phyloP scores from a whole-genome alignment of 2,113 vertebrate genomes.

The Lamprotornis superbus region DNA sequence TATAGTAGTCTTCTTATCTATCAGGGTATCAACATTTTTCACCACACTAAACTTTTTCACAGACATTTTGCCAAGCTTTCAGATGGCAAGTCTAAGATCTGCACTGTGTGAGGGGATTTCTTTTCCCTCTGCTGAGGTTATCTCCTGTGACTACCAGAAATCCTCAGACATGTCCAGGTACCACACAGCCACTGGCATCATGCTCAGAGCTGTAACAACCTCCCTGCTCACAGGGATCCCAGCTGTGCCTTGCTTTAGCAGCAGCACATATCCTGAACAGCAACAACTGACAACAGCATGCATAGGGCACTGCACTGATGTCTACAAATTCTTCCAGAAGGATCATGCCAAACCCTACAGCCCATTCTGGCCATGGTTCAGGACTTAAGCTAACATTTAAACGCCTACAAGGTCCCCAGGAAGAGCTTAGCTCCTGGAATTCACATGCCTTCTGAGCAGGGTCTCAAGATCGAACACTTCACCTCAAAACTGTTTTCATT shows the following conservation, averaged over 20 bases:
- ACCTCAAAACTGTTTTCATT: not conserved
- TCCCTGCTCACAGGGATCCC: not conserved
- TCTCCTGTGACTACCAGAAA: not conserved
- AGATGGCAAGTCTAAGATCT: not conserved
- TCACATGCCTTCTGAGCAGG: not conserved
- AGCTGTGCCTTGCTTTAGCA: not conserved
- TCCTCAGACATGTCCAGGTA: not conserved
- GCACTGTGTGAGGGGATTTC: not conserved
- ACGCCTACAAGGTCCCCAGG: rapidly evolving
- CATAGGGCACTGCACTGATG: not conserved
- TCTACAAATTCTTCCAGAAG: not conserved
- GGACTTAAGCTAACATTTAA: not conserved
- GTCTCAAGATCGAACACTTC: not conserved
- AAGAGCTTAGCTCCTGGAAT: not conserved
- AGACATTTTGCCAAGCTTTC: not conserved
- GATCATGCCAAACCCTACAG: not conserved
- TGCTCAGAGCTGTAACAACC: not conserved
- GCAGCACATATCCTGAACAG: not conserved
- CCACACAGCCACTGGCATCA: not conserved
- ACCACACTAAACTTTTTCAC: not conserved
- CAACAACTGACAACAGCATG: not conserved
- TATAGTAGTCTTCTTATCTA: not conserved
- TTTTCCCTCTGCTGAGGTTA: not conserved
- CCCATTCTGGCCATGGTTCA: not conserved
- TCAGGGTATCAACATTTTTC: not conserved